Percentiles rank a stretch among this genome's conserved stretches.
phyloP scores from a whole-genome alignment of 2,888 invertebrate species.

The Tachystola acroxantha region DNA sequence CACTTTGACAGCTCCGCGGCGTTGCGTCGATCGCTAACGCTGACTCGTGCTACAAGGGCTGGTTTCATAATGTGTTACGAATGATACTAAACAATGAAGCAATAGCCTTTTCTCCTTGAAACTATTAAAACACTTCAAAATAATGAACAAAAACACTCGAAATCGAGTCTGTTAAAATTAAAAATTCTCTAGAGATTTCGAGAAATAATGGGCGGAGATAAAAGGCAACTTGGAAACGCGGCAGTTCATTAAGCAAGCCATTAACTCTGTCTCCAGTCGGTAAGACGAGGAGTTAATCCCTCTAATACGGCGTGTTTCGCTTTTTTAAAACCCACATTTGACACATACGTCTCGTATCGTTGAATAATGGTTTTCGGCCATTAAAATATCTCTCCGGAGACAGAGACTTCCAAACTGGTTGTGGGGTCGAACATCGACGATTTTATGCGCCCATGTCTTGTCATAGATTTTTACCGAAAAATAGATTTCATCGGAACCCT shows the following conservation, averaged over 20 bases:
- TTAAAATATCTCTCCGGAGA: slow-evolving; percentile 40
- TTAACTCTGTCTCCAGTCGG: slow-evolving; percentile 31
- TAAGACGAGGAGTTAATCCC: slow-evolving; percentile 41
- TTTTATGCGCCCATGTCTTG: too few species aligned
- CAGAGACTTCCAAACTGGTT: too few species aligned
- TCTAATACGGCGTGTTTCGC: slow-evolving; percentile 7
- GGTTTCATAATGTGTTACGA: too few species aligned
- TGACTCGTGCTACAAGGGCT: too few species aligned
- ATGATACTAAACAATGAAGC: too few species aligned
- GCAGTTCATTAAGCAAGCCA: slow-evolving; percentile 48
- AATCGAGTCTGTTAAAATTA: slow-evolving; percentile 27
- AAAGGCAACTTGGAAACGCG: slow-evolving; percentile 31
- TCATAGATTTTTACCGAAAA: too few species aligned
- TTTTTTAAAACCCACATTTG: slow-evolving; percentile 38
- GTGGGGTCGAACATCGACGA: too few species aligned
- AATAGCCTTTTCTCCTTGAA: too few species aligned
- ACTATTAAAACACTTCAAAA: background rate
- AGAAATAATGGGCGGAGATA: slow-evolving; percentile 24
- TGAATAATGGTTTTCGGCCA: slow-evolving; percentile 58
- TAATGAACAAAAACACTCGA: slow-evolving; percentile 1
- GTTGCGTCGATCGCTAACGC: too few species aligned
- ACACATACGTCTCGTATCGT: slow-evolving; percentile 57
- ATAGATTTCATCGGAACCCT: too few species aligned
- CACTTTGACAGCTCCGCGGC: too few species aligned
- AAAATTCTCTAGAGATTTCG: slow-evolving; percentile 24